These are phyloP conservation scores for Trissolcus japonicus DNA, from an alignment of 2,888 invertebrate genomes.

Conservation along the genomic window DNA sequence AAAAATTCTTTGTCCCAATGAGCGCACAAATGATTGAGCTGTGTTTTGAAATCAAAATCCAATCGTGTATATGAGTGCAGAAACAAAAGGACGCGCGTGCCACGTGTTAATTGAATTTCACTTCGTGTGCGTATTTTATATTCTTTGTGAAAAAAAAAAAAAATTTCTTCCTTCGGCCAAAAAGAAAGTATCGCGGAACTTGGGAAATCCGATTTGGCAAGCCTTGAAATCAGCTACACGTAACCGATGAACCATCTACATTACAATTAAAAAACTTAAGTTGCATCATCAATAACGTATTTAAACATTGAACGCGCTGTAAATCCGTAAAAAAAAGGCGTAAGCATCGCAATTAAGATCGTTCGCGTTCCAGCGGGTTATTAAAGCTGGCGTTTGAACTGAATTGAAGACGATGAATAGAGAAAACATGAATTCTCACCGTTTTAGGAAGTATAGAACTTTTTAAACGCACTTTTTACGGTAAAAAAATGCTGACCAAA, in stretches of 20 bases:
- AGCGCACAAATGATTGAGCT: conserved; percentile 1
- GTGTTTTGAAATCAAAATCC: conserved; percentile 36
- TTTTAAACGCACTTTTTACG: too few relatives aligned
- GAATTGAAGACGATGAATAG: neutral
- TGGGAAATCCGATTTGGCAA: conserved; percentile 29
- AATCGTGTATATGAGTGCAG: neutral
- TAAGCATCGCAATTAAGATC: conserved; percentile 36
- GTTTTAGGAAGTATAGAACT: too few relatives aligned
- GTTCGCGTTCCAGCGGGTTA: conserved; percentile 12
- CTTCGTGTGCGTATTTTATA: neutral
- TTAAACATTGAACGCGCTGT: conserved; percentile 11
- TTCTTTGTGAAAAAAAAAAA: neutral
- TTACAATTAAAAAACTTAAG: conserved; percentile 13
- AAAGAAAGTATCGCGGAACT: conserved; percentile 46
- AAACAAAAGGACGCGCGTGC: conserved; percentile 27
- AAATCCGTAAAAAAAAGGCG: conserved; percentile 6
- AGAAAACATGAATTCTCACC: too few relatives aligned
- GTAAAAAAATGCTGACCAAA: too few relatives aligned
- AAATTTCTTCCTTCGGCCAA: conserved; percentile 25
- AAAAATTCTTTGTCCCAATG: conserved; percentile 20
- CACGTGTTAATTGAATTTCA: conserved; percentile 44
- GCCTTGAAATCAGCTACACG: conserved; percentile 1
- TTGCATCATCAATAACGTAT: conserved; percentile 31
- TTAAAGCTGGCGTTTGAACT: conserved; percentile 6
- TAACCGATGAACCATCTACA: conserved; percentile 12